Percentiles rank a stretch among this genome's conserved stretches.
phyloP scores from a whole-genome alignment of 1,140 invertebrate species.

The Conopomorpha cramerella region DNA sequence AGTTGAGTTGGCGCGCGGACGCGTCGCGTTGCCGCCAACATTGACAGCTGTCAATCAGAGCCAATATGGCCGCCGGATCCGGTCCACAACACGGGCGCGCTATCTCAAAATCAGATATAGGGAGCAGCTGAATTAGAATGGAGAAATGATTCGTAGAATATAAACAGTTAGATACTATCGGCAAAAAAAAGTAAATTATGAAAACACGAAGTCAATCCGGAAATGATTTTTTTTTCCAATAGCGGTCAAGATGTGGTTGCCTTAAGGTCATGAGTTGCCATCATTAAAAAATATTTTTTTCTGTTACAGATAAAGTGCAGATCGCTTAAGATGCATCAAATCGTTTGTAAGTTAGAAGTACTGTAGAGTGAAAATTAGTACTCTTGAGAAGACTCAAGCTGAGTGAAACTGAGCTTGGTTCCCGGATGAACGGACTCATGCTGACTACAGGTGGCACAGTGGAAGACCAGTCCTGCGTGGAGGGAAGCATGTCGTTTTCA shows the following conservation, averaged over 20 bases:
- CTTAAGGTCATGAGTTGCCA: background rate
- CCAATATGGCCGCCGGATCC: constrained; percentile 52
- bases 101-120: constrained; percentile 40
- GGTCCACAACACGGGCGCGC: constrained; percentile 20
- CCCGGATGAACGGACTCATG: constrained; percentile 51
- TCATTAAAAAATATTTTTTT: no score
- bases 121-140: constrained; percentile 27
- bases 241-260: background rate
- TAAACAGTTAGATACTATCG: no score
- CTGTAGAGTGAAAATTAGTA: constrained; percentile 17
- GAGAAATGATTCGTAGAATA: no score
- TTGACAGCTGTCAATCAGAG: constrained; percentile 59
- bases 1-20: constrained; percentile 37
- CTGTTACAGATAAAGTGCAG: no score
- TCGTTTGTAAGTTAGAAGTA: constrained; percentile 23
- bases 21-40: constrained; percentile 51
- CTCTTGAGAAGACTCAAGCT: constrained; percentile 17
- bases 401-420: constrained; percentile 9
- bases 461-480: constrained; percentile 42
- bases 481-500: constrained; percentile 47
- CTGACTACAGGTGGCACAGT: constrained; percentile 36
- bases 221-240: background rate
- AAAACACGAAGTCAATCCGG: no score
- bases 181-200: no score
- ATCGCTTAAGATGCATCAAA: constrained; percentile 19